Evolutionary conservation across 2,113 vertebrate species (phyloP).

Genomic region (Rhinolophus sinicus): DNA sequence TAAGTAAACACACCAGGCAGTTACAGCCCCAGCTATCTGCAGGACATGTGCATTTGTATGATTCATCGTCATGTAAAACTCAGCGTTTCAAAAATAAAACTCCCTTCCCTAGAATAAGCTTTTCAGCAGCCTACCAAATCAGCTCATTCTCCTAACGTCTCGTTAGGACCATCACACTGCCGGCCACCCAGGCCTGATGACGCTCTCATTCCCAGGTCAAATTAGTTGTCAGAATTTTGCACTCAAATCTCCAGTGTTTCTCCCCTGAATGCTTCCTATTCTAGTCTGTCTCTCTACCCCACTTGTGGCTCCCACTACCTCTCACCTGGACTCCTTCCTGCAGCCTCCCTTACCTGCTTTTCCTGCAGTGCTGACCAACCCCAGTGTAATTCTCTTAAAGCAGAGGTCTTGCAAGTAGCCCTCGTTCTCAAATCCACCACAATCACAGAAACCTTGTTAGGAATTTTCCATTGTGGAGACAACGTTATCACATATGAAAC

Average conservation of each 20-base stretch:
- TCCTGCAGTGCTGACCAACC: neutral
- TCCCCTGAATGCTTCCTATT: neutral
- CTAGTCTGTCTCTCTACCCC: neutral
- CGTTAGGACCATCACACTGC: neutral
- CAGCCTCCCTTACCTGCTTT: neutral
- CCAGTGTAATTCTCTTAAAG: neutral
- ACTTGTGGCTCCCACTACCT: neutral
- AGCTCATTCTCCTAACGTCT: conserved; percentile 34
- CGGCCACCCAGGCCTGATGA: neutral
- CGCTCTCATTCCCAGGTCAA: conserved; percentile 12
- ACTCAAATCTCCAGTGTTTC: neutral
- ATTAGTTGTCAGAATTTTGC: neutral
- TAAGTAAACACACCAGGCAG: conserved; percentile 52
- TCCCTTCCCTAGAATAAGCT: conserved; percentile 57
- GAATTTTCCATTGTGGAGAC: neutral
- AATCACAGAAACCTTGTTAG: neutral
- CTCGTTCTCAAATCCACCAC: neutral
- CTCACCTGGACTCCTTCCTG: neutral
- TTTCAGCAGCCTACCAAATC: conserved; percentile 57
- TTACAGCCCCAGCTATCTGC: conserved; percentile 59
- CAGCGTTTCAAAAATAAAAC: conserved; percentile 74
- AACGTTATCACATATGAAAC: neutral
- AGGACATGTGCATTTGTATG: conserved; percentile 72
- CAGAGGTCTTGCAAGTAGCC: neutral
- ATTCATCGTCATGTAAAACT: conserved; percentile 69